These are phyloP conservation scores for Schlechtendalia chinensis DNA, from an alignment of 1,140 invertebrate genomes.

Conservation along the genomic window DNA sequence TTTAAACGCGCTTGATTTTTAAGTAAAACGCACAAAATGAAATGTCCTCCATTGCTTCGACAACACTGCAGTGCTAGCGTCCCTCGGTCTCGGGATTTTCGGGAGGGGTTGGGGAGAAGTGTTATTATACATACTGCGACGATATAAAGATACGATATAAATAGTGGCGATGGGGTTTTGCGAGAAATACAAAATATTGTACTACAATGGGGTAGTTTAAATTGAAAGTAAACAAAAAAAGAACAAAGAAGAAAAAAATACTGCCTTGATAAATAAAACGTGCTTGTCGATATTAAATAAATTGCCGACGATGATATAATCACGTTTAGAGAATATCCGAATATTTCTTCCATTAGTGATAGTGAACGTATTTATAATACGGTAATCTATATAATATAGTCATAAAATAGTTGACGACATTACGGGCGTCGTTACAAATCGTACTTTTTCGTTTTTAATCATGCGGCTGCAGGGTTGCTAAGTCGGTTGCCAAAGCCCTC, in stretches of 20 bases:
- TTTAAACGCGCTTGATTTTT: slow-evolving; percentile 12
- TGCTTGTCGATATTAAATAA: too few relatives aligned
- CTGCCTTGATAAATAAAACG: not conserved
- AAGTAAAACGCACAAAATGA: slow-evolving; percentile 13
- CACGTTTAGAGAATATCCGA: too few relatives aligned
- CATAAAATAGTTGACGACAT: not conserved
- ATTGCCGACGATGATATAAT: too few relatives aligned
- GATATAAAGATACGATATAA: too few relatives aligned
- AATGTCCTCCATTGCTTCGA: not conserved
- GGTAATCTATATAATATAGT: not conserved
- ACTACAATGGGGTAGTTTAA: not conserved
- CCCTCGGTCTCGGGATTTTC: not conserved
- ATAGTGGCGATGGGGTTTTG: not conserved
- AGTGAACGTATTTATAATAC: too few relatives aligned
- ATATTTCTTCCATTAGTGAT: too few relatives aligned
- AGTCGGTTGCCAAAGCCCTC: slow-evolving; percentile 25
- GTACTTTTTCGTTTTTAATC: slow-evolving; percentile 40
- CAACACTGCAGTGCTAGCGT: too few relatives aligned
- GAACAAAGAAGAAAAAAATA: not conserved
- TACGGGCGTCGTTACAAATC: not conserved
- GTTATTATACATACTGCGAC: too few relatives aligned
- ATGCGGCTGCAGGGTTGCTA: not conserved
- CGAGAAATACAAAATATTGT: slow-evolving; percentile 22
- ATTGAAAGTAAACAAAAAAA: slow-evolving; percentile 39
- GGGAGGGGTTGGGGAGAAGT: not conserved